Evolutionary conservation across 2,797 vertebrate genomes (phyloP), one percentile per base, ranked within the genome.

Genomic region (Halcyon badia): DNA sequence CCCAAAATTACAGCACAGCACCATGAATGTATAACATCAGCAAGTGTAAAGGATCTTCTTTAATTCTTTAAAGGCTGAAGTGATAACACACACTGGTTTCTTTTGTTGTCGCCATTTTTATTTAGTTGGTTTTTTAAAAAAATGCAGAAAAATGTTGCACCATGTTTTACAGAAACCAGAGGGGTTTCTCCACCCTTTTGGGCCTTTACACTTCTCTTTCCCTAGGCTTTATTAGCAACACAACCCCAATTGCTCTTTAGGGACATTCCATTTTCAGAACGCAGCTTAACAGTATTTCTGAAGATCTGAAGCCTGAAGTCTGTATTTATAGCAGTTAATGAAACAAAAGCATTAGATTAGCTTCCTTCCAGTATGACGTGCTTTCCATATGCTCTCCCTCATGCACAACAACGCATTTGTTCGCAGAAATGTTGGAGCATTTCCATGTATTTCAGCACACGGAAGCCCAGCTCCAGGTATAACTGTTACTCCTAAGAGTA

Each of bases 201-300:
- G 46, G 48, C 33, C 20, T 83, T 72, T 5, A 26, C 28, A 33
- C 18, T 64, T 65, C 16, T 11, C 37, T 19, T 61, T 79, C 62
- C 35, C 31, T 33, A 35, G 8, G 28, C 62, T 86, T 72, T 68
- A 30, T 14, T 30, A 66, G 20, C 48, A 68, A 26, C 4, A 6
- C 48, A 83, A 86, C 12, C 10, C 41, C 0, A 0, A 65, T 0
- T 16, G 6, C 52, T 71, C 41, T 75, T 71, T 6, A 33, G 44
- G 19, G 35, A 71, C 25, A 8, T 11, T 25, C 3, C 19, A n/a
- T 51, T 86, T 88, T 39, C 70, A 82, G 33, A 61, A 71, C 78
- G 54, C 52, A 1, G 4, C 12, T 22, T 37, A 15, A 49, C 2
- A 35, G 26, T 56, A 30, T 42, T 37, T 13, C 8, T 30, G 26